Evolutionary conservation across 2,888 invertebrate species (phyloP).

Genomic region (Anthophora plumipes): DNA sequence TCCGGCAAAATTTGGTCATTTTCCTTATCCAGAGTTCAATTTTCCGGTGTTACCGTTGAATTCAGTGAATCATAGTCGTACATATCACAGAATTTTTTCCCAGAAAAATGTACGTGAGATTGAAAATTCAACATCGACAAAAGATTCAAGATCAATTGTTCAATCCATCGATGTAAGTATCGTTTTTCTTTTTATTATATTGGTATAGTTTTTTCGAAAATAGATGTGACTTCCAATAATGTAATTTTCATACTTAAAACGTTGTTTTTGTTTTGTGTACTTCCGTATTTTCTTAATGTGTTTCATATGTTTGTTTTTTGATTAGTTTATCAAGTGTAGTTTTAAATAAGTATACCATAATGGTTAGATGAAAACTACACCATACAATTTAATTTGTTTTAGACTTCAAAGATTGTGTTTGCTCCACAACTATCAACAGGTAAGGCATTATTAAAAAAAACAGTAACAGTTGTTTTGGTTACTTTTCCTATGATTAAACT

Average conservation of each 20-base stretch:
- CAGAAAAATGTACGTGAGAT: not conserved
- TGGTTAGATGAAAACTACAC: not conserved
- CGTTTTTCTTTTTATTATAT: not conserved
- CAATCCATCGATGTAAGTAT: slow-evolving; percentile 11
- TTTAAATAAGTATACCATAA: not conserved
- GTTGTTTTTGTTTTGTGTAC: not conserved
- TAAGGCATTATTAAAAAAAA: not conserved
- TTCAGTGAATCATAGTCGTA: slow-evolving; percentile 13
- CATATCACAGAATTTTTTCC: not conserved
- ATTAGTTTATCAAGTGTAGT: not conserved
- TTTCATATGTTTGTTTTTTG: not conserved
- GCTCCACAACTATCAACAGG: not conserved
- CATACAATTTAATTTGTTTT: not conserved
- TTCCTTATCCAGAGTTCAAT: not conserved
- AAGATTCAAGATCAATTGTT: not conserved
- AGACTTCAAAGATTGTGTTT: not conserved
- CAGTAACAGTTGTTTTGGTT: slow-evolving; percentile 21
- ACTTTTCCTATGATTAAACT: not conserved
- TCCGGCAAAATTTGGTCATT: not conserved
- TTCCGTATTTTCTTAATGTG: not conserved
- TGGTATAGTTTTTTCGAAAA: not conserved
- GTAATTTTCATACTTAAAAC: not conserved
- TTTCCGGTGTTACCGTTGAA: slow-evolving; percentile 10
- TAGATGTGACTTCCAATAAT: not conserved
- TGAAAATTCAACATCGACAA: slow-evolving; percentile 5